Conservation (phyloP, 2,113 vertebrate genomes). For the Bothrops jararaca region DNA sequence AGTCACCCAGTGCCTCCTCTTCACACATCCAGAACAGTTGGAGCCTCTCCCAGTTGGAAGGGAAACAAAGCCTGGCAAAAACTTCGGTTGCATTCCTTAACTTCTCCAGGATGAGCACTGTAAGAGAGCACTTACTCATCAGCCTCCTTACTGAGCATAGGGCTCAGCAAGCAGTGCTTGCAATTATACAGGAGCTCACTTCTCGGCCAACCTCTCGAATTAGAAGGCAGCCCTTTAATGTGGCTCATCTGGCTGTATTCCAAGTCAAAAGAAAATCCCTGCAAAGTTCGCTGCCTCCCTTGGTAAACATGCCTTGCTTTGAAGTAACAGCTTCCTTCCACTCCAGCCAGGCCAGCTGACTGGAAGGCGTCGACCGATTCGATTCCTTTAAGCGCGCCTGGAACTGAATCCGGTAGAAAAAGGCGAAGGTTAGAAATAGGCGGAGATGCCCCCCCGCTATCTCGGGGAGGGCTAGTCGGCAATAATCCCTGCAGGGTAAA, state of each 20-base stretch:
- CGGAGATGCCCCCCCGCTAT: neutral
- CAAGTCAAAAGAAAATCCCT: neutral
- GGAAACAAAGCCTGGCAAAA: neutral
- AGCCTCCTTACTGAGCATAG: neutral
- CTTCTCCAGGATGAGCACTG: neutral
- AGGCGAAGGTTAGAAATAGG: neutral
- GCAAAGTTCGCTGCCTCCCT: neutral
- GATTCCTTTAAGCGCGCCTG: neutral
- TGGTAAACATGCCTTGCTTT: neutral
- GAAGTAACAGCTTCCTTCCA: neutral
- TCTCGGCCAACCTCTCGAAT: neutral
- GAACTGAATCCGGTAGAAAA: neutral
- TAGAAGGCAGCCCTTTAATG: neutral
- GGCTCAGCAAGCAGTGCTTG: neutral
- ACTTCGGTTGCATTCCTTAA: neutral
- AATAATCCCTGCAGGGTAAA: neutral
- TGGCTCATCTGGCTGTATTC: neutral
- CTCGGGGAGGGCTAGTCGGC: neutral
- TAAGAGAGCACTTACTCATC: neutral
- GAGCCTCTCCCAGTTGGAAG: neutral
- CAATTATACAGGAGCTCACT: neutral
- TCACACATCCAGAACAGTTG: neutral
- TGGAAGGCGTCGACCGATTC: neutral
- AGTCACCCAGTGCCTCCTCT: neutral
- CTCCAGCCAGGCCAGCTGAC: neutral